These are phyloP conservation scores for Myiozetetes cayanensis DNA, from an alignment of 2,113 vertebrate genomes.

Conservation along the genomic window DNA sequence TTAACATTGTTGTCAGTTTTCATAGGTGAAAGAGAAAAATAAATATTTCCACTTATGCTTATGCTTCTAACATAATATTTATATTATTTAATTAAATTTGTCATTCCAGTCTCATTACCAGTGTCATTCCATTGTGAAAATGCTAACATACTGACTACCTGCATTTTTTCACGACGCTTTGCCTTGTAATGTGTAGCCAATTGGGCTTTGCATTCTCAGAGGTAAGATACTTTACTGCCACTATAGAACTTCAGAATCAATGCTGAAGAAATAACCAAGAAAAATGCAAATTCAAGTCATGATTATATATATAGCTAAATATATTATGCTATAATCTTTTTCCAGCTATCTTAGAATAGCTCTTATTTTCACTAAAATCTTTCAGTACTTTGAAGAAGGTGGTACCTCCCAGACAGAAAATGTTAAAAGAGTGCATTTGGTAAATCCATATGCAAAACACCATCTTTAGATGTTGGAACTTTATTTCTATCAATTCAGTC, in stretches of 20 bases:
- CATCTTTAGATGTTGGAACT: neutral
- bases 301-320: neutral
- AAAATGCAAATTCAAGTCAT: neutral
- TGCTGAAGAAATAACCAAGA: neutral
- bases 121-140: neutral
- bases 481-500: neutral
- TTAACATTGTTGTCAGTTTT: conserved; percentile 22
- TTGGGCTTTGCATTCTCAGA: neutral
- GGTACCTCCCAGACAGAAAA: neutral
- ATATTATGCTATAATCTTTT: neutral
- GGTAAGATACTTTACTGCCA: neutral
- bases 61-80: conserved; percentile 4
- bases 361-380: conserved; percentile 26
- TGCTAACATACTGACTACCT: neutral
- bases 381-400: neutral
- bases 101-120: conserved; percentile 5
- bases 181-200: neutral
- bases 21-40: neutral
- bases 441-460: neutral
- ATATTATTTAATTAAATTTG: conserved; percentile 16
- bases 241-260: neutral
- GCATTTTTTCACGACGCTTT: neutral
- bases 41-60: conserved; percentile 8
- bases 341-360: neutral
- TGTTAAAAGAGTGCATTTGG: neutral